Conservation (phyloP, 2,113 vertebrate genomes). For the Lophotis ruficrista region DNA sequence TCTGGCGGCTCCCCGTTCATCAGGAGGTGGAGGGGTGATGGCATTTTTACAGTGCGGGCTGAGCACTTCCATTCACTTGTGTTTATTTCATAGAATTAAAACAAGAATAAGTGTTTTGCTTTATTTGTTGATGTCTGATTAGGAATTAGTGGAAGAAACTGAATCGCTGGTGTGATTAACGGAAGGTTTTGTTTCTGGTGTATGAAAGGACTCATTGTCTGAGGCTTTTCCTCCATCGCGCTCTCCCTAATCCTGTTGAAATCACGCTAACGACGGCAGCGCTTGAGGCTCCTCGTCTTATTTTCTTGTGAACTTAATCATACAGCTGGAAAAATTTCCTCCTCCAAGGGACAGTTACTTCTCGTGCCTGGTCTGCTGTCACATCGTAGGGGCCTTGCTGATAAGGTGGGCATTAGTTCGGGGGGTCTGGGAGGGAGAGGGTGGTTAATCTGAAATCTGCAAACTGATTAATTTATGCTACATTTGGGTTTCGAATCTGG, state of each 20-base stretch:
- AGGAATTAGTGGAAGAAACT: conserved; percentile 60
- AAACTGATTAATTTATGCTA: neutral
- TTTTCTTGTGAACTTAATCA: neutral
- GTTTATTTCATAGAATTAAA: conserved; percentile 49
- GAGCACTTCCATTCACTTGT: conserved; percentile 15
- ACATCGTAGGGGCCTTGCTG: neutral
- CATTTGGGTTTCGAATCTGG: neutral
- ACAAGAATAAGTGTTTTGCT: conserved; percentile 51
- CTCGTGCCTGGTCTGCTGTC: neutral
- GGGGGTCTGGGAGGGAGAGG: too few species aligned
- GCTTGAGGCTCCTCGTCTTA: neutral
- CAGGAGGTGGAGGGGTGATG: neutral
- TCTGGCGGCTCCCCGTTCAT: neutral
- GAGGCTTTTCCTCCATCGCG: conserved; percentile 36
- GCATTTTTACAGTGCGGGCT: neutral
- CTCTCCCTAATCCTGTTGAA: conserved; percentile 56
- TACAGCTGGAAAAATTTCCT: neutral
- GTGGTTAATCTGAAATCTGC: neutral
- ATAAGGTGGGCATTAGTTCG: neutral
- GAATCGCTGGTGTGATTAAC: conserved; percentile 51
- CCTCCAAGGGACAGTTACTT: neutral
- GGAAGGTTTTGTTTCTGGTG: conserved; percentile 44
- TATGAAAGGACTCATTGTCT: conserved; percentile 65
- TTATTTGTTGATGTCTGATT: conserved; percentile 62
- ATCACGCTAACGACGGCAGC: neutral